Base-by-base conservation (phyloP, 1,140 invertebrate genomes). In the Triops cancriformis region DNA sequence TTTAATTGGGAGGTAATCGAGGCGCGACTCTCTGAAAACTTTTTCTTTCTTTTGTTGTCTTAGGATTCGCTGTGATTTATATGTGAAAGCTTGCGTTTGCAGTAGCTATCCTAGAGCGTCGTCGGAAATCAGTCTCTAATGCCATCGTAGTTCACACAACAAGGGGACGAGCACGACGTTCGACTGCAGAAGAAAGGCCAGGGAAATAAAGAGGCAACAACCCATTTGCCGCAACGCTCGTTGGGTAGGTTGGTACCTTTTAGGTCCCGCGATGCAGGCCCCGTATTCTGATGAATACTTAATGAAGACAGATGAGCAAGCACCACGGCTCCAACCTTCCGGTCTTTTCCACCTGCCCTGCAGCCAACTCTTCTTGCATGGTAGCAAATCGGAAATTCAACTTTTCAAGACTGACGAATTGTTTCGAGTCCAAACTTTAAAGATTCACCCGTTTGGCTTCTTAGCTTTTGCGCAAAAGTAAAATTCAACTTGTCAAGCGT, bases 241-340 rank as follows among this genome's bases (percentile, higher is more conserved):
- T 14, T 64, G 14, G 45, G 45, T 64, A n/a, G 18, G 51, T 64
- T 64, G 51, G 51, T 64, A 23, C 51, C 51, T 64, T 64, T 64
- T 64, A 64, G 51, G 18, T 64, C 23, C 51, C 51, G 23, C 51
- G 51, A 64, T 64, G 51, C 23, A n/a, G 51, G 14, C 3, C n/a
- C 51, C 51, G 5, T 64, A n/a, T 64, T 64, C 23, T 64, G 51
- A 64, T 64, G 51, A 64, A 64, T 64, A 64, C 51, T 64, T 64
- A 64, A 64, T 64, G 51, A 64, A 64, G 51, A 64, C 23, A 64
- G 51, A 64, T 64, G 51, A 64, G 51, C n/a, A 23, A 23, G 51
- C 51, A 64, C 14, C 51, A 64, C 51, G 51, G 51, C 51, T 64
- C 51, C 51, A 64, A 64, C 51, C 51, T 64, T 64, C 51, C 51